A percentile compares a stretch with the other conserved stretches of the same genome.
Evolutionary conservation across 1,140 invertebrate species (phyloP).

Genomic region (Dufourea novaeangliae): DNA sequence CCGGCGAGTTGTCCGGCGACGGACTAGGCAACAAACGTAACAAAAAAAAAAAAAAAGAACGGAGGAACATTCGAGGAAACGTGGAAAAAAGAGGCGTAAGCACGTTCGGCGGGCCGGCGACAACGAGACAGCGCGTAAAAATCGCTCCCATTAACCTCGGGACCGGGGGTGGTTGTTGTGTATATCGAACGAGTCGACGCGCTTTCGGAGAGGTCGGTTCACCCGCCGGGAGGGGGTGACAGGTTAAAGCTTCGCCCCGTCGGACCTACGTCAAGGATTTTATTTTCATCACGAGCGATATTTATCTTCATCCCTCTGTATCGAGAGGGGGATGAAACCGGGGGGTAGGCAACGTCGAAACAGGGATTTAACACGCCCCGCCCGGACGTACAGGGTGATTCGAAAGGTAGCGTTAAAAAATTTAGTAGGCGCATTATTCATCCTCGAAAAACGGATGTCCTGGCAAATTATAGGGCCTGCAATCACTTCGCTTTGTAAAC

Average conservation of each 20-base stretch:
- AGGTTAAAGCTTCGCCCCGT: constrained; percentile 53
- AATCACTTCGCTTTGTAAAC: no score
- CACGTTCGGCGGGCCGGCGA: background rate
- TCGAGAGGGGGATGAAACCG: constrained; percentile 53
- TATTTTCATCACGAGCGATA: constrained; percentile 70
- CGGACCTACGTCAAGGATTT: constrained; percentile 68
- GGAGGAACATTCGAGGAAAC: background rate
- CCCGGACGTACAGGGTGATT: background rate
- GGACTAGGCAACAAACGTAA: no score
- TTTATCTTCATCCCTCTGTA: constrained; percentile 59
- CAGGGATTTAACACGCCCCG: constrained; percentile 55
- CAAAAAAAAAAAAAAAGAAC: no score
- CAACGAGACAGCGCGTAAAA: constrained; percentile 27
- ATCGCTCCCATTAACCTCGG: constrained; percentile 46
- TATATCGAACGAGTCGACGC: background rate
- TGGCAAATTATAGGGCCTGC: no score
- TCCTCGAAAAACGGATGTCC: no score
- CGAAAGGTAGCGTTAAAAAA: background rate
- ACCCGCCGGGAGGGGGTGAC: constrained; percentile 37
- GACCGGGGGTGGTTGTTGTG: constrained; percentile 1
- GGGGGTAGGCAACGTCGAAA: constrained; percentile 52
- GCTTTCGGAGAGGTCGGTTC: background rate
- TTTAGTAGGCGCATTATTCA: background rate
- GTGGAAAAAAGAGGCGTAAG: background rate
- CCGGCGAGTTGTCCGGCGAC: background rate